Conservation (phyloP, 2,797 vertebrate species). For the Trematocara caparti region DNA sequence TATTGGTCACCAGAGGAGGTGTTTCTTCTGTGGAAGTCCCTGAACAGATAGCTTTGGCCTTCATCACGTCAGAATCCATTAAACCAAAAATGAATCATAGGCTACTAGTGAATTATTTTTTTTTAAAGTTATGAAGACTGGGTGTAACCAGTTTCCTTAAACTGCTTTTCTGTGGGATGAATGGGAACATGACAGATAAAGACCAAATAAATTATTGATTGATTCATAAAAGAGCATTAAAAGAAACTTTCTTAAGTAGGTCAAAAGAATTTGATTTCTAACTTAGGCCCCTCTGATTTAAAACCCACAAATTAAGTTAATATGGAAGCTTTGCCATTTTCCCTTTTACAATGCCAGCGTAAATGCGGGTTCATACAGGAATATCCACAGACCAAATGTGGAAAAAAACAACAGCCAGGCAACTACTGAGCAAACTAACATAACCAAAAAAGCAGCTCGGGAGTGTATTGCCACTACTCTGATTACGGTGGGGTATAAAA, state of each 20-base stretch:
- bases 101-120: neutral
- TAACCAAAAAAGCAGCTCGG: neutral
- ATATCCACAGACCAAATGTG: neutral
- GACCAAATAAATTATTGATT: neutral
- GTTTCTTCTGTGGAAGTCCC: conserved; percentile 58
- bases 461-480: neutral
- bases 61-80: conserved; percentile 22
- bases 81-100: conserved; percentile 34
- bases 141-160: neutral
- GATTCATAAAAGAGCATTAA: neutral
- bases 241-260: neutral
- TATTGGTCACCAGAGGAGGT: conserved; percentile 36
- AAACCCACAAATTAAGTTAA: neutral
- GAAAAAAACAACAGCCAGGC: neutral
- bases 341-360: neutral
- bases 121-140: neutral
- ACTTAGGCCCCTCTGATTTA: neutral
- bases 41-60: conserved; percentile 12
- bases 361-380: neutral
- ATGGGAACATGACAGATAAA: neutral
- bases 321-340: neutral
- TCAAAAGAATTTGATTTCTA: neutral
- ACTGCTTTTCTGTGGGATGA: neutral
- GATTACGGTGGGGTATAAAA: neutral
- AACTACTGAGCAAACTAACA: neutral